Conservation (phyloP, 1,140 invertebrate species). For the Myzus persicae region DNA sequence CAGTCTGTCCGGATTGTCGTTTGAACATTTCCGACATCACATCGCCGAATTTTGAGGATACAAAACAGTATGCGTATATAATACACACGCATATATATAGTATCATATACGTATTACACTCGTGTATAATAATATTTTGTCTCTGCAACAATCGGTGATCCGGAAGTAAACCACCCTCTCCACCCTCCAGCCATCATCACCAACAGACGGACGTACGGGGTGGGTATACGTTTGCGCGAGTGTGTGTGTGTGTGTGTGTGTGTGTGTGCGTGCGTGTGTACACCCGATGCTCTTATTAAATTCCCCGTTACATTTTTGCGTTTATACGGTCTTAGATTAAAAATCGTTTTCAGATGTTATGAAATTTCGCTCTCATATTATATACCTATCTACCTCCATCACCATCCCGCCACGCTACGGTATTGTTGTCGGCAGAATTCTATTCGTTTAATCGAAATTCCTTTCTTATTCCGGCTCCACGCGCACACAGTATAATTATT, state of each 20-base stretch:
- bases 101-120: background rate
- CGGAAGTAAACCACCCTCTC: background rate
- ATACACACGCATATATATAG: background rate
- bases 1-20: background rate
- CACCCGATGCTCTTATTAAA: background rate
- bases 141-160: background rate
- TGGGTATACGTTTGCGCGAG: too few species aligned
- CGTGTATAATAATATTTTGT: background rate
- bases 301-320: slow-evolving; percentile 33
- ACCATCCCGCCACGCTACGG: background rate
- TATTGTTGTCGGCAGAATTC: background rate
- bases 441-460: slow-evolving; percentile 44
- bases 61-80: background rate
- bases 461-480: background rate
- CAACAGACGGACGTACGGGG: background rate
- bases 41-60: background rate
- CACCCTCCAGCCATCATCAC: background rate
- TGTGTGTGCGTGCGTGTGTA: background rate
- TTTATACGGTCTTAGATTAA: slow-evolving; percentile 20
- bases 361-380: background rate
- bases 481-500: background rate
- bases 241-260: too few species aligned
- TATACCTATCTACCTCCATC: background rate
- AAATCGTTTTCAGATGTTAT: slow-evolving; percentile 32
- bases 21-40: slow-evolving; percentile 19